Evolutionary conservation across 2,888 invertebrate species (phyloP), one percentile per base, ranked within the genome.

Genomic region (Luperina nickerlii): DNA sequence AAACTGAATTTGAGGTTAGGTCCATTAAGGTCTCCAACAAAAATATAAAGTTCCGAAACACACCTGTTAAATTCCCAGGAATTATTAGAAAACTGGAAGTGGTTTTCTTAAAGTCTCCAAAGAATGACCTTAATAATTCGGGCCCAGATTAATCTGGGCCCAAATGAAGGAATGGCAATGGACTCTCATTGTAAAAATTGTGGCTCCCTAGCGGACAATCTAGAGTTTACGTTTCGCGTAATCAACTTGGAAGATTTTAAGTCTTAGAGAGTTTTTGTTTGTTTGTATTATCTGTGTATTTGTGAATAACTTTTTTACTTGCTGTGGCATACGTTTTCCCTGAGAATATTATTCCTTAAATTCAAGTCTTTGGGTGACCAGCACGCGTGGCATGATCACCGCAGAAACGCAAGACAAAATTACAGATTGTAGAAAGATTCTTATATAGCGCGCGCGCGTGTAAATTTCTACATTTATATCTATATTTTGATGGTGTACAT

Each of bases 211-310:
- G 81, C 8, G 72, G 13, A 80, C 84, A 77, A 87, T 85, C 76
- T 70, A 45, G 79, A 76, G 76, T 74, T 74, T 84, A 74, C 76
- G 81, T 73, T 76, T 84, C 73, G 42, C 69, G 84, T 85, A 85
- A 85, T 87, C 87, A 87, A 87, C 75, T 83, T 83, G 54, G 77
- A 79, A 68, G 74, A 72, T 79, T 84, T 70, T 45, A 63, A 83
- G 65, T 69, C 79, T 78, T 45, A 0, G 65, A 62, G 38, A 27
- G 24, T 65, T 79, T 82, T 81, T 74, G 51, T 70, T 82, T 80
- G 65, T 84, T 82, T 74, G 11, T 62, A 63, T 83, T 85, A 71
- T 85, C 62, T 71, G n/a, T 66, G 54, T 84, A 63, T 81, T 77
- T 20, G 20, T 66, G 11, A 18, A 24, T 18, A 65, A 48, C 20